Evolutionary conservation across 2,888 invertebrate species (phyloP).

Genomic region (Troilus luridus): DNA sequence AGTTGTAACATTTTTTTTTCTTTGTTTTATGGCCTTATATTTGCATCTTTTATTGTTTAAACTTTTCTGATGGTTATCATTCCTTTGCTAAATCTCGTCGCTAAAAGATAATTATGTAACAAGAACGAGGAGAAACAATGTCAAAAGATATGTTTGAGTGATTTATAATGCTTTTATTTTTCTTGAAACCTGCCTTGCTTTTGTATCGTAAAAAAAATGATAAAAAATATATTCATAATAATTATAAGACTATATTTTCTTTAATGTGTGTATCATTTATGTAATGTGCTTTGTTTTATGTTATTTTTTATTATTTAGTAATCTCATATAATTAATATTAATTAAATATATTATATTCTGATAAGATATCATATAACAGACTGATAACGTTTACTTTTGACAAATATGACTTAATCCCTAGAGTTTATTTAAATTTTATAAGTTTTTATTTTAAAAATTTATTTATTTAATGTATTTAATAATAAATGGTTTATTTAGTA

Average conservation of each 20-base stretch:
- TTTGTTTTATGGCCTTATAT: slow-evolving; percentile 20
- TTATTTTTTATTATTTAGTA: neutral
- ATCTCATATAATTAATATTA: neutral
- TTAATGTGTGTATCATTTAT: neutral
- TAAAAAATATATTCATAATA: neutral
- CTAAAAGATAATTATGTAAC: neutral
- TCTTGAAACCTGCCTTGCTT: neutral
- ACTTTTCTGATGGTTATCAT: neutral
- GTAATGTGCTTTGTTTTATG: neutral
- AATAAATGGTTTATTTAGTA: neutral
- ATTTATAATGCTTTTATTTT: neutral
- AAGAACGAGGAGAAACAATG: neutral
- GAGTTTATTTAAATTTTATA: neutral
- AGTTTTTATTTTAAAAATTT: neutral
- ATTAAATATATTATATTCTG: neutral
- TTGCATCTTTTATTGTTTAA: neutral
- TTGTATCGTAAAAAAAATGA: neutral
- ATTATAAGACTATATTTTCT: neutral
- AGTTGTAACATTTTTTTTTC: neutral
- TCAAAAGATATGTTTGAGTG: neutral
- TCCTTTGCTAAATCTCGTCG: neutral
- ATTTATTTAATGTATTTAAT: neutral
- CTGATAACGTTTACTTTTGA: slow-evolving; percentile 29
- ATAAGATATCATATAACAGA: slow-evolving; percentile 1
- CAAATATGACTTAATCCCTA: slow-evolving; percentile 6